Evolutionary conservation across 1,140 invertebrate species (phyloP), one percentile per base, ranked within the genome.

Genomic region (Protaetia brevitarsis): DNA sequence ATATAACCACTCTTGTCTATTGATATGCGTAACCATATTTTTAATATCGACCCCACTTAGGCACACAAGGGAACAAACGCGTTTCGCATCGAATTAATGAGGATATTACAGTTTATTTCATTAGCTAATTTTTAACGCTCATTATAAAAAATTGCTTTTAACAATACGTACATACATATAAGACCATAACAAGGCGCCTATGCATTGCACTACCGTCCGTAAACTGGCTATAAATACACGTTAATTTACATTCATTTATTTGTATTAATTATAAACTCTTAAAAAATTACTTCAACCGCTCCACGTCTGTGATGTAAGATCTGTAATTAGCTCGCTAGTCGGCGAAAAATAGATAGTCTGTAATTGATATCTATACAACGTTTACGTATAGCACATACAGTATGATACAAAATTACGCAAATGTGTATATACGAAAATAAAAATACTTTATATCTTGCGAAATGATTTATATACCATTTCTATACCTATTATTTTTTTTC

Each of bases 41-140:
- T n/a, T n/a, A n/a, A n/a, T n/a, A n/a, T n/a, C 16, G 19, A 11
- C 0, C 2, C 41, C 41, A 51, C 41, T 51, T 23, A 51, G 26
- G 5, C 41, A 23, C 6, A 51, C n/a, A n/a, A 51, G 41, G 41
- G 41, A 51, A 31, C 30, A 28, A 31, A 29, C n/a, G 30, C 57
- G 7, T 29, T 31, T 19, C 10, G 13, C 26, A 59, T 62, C 27
- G 31, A 64, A 64, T 26, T 67, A 67, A 67, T 67, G 66, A 67
- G 66, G 66, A 67, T 67, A 63, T 67, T 63, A 60, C 66, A 67
- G 61, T 67, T 67, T 64, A 67, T 63, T 23, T 26, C 36, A 59
- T 67, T 66, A 29, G 13, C 26, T 29, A 59, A 59, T 59, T 59
- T 59, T 59, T 59, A 5, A 21, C 16, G 41, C 41, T 51, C 41